Evolutionary conservation across 2,888 invertebrate species (phyloP).

Genomic region (Protodeltote pygarga): DNA sequence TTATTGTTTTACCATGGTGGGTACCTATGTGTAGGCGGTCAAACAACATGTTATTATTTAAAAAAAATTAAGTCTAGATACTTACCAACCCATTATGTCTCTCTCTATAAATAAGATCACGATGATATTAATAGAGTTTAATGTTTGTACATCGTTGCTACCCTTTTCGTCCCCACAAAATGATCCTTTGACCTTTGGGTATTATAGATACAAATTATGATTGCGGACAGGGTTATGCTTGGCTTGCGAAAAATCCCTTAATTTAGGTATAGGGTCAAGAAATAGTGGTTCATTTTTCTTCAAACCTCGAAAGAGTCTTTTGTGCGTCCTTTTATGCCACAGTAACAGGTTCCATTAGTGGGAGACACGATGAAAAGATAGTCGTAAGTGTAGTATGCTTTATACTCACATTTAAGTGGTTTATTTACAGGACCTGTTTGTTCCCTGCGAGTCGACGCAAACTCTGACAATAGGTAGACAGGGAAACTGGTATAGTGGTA

Average conservation of each 20-base stretch:
- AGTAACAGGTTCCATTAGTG: conserved; percentile 58
- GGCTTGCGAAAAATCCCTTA: conserved; percentile 12
- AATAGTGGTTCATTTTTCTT: conserved; percentile 51
- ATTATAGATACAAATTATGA: background rate
- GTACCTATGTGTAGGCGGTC: too few relatives aligned
- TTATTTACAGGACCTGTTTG: conserved; percentile 38
- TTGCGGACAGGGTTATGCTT: background rate
- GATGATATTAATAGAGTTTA: too few relatives aligned
- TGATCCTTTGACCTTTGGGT: too few relatives aligned
- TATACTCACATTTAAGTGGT: conserved; percentile 38
- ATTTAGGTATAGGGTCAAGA: conserved; percentile 30
- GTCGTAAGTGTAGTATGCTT: conserved; percentile 25
- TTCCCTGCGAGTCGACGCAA: conserved; percentile 15
- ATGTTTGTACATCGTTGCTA: too few relatives aligned
- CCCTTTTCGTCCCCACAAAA: too few relatives aligned
- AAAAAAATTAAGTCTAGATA: too few relatives aligned
- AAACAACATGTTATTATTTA: too few relatives aligned
- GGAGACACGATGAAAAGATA: conserved; percentile 50
- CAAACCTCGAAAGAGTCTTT: conserved; percentile 42
- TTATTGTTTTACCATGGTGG: too few relatives aligned
- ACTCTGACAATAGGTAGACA: conserved; percentile 17
- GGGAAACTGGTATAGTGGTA: conserved; percentile 35
- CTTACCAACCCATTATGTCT: too few relatives aligned
- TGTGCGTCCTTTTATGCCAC: conserved; percentile 51
- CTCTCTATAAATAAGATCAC: too few relatives aligned